phyloP scores from a whole-genome alignment of 1,140 invertebrate species.

The Diplogasteroides magnus region DNA sequence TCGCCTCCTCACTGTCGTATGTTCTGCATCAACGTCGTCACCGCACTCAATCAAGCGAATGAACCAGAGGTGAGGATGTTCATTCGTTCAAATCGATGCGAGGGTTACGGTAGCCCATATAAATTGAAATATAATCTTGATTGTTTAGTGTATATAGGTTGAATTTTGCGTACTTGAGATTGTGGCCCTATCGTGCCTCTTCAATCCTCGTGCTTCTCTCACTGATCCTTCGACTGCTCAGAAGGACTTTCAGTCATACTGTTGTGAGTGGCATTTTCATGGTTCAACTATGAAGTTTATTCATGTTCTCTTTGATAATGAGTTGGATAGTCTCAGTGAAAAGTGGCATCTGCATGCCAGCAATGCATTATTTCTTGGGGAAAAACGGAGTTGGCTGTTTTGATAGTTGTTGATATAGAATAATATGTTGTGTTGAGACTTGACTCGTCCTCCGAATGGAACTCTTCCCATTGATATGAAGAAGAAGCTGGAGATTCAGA shows the following conservation, averaged over 20 bases:
- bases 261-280: neutral
- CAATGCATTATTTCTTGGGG: no score
- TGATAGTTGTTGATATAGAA: no score
- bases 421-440: no score
- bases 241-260: neutral
- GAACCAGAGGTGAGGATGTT: constrained; percentile 26
- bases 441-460: no score
- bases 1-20: constrained; percentile 11
- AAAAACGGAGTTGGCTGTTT: no score
- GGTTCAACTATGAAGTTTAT: no score
- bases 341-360: no score
- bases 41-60: constrained; percentile 26
- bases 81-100: neutral
- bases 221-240: neutral
- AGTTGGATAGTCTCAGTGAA: no score
- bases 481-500: no score
- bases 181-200: neutral
- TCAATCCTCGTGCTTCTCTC: neutral
- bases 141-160: neutral
- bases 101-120: neutral
- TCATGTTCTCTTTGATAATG: no score
- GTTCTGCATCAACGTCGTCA: constrained; percentile 33
- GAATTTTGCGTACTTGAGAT: neutral
- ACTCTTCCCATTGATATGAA: no score
- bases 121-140: no score